These are phyloP conservation scores for Clarias platycephalus DNA, from an alignment of 2,797 vertebrate species.

Conservation along the genomic window DNA sequence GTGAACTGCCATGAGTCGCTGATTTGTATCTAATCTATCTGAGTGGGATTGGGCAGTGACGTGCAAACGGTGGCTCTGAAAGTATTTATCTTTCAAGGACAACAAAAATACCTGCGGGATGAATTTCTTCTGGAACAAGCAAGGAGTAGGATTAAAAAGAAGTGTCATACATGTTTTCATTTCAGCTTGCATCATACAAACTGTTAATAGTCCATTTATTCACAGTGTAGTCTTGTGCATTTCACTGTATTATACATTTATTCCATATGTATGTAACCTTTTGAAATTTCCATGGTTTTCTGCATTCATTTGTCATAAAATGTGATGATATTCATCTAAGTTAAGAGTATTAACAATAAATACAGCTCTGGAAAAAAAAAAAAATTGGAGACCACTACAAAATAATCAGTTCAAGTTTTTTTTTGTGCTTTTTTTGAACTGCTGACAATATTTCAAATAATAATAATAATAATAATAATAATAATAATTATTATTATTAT, in stretches of 20 bases:
- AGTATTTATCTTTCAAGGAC: not conserved
- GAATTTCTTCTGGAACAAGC: not conserved
- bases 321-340: no score
- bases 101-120: not conserved
- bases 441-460: no score
- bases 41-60: conserved; percentile 3
- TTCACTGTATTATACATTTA: not conserved
- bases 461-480: no score
- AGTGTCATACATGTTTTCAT: not conserved
- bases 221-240: not conserved
- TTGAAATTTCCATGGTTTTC: no score
- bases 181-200: not conserved
- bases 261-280: not conserved
- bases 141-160: not conserved
- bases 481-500: no score
- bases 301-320: no score
- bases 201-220: not conserved
- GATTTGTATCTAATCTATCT: not conserved
- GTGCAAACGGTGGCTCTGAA: not conserved
- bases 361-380: no score
- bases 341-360: no score
- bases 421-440: no score
- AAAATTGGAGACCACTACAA: no score
- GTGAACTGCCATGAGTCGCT: not conserved
- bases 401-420: no score